Evolutionary conservation across 2,797 vertebrate species (phyloP), one percentile per base, ranked within the genome.

Genomic region (Helarctos malayanus): DNA sequence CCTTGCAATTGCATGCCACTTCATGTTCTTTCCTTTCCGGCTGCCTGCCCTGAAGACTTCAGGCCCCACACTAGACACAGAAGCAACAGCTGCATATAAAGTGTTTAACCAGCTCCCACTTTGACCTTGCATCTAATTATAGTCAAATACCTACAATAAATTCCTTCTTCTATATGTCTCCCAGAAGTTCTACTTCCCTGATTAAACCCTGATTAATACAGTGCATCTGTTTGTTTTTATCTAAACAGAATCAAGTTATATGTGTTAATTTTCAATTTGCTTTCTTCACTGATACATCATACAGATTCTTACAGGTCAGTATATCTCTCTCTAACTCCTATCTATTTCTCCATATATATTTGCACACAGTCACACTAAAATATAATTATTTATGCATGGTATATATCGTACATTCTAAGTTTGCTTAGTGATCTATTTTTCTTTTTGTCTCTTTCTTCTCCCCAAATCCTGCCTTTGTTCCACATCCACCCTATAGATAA

Each of bases 231-330:
- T 59, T 87, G 21, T 65, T 96, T 96, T 91, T 49, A 45, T 68
- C 57, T 89, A 75, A 75, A 63, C 15, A 90, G 14, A 90, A 88
- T 88, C 45, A 88, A 84, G 52, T 90, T 93, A 38, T 91, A 38
- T 10, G 13, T 49, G 32, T 76, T 68, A 57, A 29, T 93, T 75
- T 80, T 80, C 19, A 78, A 71, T 47, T 93, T 97, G 73, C 16
- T 96, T 87, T 92, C 65, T 91, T 97, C 61, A 79, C 49, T 80
- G 25, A 92, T 82, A 63, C 1, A 59, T 81, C 11, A n/a, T 85
- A 86, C 23, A 71, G 65, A 91, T 69, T 92, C 47, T 92, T 75
- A 82, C 5, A 82, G 32, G 3, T 86, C 59, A 49, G 19, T 69
- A 54, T 21, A n/a, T 93, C n/a, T 80, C 16, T 45, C 59, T 21